phyloP scores from a whole-genome alignment of 1,140 invertebrate genomes.

The Lepidurus arcticus region DNA sequence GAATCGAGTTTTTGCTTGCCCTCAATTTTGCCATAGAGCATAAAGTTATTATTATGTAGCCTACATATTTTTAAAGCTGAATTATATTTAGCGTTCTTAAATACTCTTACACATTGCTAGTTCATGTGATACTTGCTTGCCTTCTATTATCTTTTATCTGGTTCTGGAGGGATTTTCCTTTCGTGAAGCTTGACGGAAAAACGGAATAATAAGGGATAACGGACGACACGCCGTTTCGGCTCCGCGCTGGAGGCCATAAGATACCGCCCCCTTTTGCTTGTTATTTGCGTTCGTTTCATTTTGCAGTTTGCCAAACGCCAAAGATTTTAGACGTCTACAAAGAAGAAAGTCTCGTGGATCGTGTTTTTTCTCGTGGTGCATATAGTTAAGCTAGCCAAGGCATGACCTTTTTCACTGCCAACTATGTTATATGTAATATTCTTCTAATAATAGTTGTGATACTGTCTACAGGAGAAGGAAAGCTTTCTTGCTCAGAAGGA shows the following conservation, averaged over 20 bases:
- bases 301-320: neutral
- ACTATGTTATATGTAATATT: neutral
- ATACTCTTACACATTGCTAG: too few species aligned
- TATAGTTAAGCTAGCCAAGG: neutral
- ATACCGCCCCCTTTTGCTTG: too few species aligned
- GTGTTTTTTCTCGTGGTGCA: neutral
- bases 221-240: too few species aligned
- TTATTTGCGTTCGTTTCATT: too few species aligned
- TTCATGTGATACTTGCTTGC: too few species aligned
- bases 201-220: too few species aligned
- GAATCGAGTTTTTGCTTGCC: neutral
- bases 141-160: too few species aligned
- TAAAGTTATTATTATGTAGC: neutral
- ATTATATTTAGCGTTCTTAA: too few species aligned
- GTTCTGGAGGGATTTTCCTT: too few species aligned
- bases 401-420: slow-evolving; percentile 11
- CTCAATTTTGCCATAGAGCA: neutral
- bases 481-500: slow-evolving; percentile 3
- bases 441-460: neutral
- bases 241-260: too few species aligned
- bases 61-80: too few species aligned
- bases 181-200: too few species aligned
- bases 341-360: neutral
- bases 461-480: neutral
- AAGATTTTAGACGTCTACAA: neutral